Percentiles rank a stretch among this genome's conserved stretches.
phyloP scores from a whole-genome alignment of 1,140 invertebrate species.

The Carcinoscorpius rotundicauda region DNA sequence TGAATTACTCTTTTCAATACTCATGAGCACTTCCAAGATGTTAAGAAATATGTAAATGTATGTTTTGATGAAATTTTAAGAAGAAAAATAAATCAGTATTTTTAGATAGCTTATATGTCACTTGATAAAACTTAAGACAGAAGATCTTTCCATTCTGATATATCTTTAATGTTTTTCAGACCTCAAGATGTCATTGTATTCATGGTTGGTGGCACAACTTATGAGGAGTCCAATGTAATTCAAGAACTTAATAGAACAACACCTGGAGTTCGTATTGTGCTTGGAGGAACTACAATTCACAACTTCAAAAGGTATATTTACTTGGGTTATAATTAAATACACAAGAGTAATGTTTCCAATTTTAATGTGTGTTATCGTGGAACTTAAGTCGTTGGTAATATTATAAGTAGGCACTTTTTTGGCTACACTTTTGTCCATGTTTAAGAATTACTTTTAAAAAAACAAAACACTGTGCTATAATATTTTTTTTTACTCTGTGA shows the following conservation, averaged over 20 bases:
- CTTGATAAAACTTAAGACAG: background rate
- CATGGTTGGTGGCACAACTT: constrained; percentile 91
- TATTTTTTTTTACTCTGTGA: too few species aligned
- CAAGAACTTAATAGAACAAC: constrained; percentile 67
- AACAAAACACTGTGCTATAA: too few species aligned
- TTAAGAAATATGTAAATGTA: background rate
- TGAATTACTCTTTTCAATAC: too few species aligned
- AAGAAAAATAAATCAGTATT: background rate
- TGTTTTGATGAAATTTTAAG: background rate
- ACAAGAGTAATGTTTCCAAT: too few species aligned
- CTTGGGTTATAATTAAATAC: too few species aligned
- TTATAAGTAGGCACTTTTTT: too few species aligned
- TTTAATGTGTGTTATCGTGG: too few species aligned
- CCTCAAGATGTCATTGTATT: constrained; percentile 89
- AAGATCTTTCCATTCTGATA: background rate
- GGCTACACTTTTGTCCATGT: too few species aligned
- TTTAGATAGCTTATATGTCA: background rate
- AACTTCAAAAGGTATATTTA: constrained; percentile 45
- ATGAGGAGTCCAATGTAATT: constrained; percentile 83
- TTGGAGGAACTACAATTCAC: constrained; percentile 83
- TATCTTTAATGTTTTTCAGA: constrained; percentile 31
- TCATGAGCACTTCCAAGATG: too few species aligned
- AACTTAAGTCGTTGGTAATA: too few species aligned
- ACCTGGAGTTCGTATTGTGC: constrained; percentile 60
- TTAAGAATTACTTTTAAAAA: too few species aligned